phyloP scores from a whole-genome alignment of 2,888 invertebrate genomes.

The Agelastica alni region DNA sequence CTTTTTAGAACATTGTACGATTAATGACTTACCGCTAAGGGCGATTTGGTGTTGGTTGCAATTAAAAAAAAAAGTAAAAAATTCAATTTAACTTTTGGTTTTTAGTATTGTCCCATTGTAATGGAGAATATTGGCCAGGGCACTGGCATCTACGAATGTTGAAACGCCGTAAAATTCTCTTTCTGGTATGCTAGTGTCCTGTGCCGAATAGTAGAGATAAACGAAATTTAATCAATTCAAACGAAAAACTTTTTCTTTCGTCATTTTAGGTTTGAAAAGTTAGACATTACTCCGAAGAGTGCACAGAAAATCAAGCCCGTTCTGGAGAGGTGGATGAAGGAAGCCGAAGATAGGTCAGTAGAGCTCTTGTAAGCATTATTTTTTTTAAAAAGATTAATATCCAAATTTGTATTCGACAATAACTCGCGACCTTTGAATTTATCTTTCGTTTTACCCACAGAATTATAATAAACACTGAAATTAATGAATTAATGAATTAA shows the following conservation, averaged over 20 bases:
- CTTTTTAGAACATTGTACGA: too few relatives aligned
- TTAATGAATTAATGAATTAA: too few relatives aligned
- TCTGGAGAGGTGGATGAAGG: constrained; percentile 98
- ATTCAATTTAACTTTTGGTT: background rate
- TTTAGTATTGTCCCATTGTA: too few relatives aligned
- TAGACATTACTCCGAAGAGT: constrained; percentile 99
- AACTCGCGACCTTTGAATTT: too few relatives aligned
- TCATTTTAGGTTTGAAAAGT: constrained; percentile 90
- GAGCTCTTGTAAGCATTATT: background rate
- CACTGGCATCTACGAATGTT: constrained; percentile 72
- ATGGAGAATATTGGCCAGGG: constrained; percentile 78
- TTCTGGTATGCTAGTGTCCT: constrained; percentile 57
- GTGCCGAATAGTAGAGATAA: constrained; percentile 44
- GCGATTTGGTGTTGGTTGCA: constrained; percentile 16
- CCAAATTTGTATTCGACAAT: too few relatives aligned
- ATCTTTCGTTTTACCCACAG: too few relatives aligned
- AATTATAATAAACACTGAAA: too few relatives aligned
- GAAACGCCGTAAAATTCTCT: constrained; percentile 18
- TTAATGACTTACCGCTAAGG: too few relatives aligned
- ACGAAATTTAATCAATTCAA: background rate
- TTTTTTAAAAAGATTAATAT: background rate
- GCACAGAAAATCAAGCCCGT: constrained; percentile 99
- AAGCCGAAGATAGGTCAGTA: constrained; percentile 91
- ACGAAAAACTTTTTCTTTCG: constrained; percentile 13
- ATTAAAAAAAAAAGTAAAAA: too few relatives aligned